These are phyloP conservation scores for Ammospiza nelsoni DNA, from an alignment of 2,113 vertebrate genomes.

Conservation along the genomic window DNA sequence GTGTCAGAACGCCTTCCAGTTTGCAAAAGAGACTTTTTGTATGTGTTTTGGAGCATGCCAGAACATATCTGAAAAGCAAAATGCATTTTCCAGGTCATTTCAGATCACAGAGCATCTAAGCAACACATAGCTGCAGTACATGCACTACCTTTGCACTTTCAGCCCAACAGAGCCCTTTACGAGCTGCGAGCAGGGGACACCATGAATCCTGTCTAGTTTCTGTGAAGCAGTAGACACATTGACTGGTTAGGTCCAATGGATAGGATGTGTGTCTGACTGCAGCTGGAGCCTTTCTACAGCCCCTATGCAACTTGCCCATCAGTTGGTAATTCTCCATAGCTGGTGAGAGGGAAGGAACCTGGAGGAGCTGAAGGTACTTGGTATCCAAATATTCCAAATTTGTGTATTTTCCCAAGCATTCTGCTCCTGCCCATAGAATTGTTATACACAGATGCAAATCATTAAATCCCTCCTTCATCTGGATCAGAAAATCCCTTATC, in stretches of 20 bases:
- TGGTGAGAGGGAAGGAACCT: neutral
- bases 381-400: neutral
- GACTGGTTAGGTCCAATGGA: neutral
- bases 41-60: conserved; percentile 23
- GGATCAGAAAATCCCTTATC: neutral
- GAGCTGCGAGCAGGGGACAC: neutral
- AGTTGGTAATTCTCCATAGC: neutral
- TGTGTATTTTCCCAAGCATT: neutral
- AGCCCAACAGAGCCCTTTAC: neutral
- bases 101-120: neutral
- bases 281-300: neutral
- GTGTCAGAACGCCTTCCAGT: neutral
- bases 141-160: neutral
- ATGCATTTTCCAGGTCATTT: conserved; percentile 33
- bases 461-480: neutral
- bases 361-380: neutral
- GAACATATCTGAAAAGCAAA: conserved; percentile 20
- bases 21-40: neutral
- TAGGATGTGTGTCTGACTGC: neutral
- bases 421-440: neutral
- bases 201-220: neutral
- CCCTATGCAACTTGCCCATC: neutral
- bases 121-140: neutral
- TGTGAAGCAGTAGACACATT: neutral
- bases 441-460: neutral